Evolutionary conservation across 2,797 vertebrate genomes (phyloP).

Genomic region (Coregonus ussuriensis): DNA sequence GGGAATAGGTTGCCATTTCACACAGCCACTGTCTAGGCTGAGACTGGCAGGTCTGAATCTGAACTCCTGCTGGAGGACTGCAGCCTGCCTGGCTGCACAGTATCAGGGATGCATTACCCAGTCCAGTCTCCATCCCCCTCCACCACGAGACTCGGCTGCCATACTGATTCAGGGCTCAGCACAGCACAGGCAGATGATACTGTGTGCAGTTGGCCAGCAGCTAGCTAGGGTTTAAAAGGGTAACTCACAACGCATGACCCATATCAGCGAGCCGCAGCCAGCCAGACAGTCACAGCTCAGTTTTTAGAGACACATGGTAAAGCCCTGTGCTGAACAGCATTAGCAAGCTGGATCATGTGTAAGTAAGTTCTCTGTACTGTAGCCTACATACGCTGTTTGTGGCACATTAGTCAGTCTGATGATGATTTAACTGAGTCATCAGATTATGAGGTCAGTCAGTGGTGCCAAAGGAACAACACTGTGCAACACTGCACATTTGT

Average conservation of each 20-base stretch:
- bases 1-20: background rate
- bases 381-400: slow-evolving; percentile 1
- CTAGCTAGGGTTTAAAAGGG: slow-evolving; percentile 30
- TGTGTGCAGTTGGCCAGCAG: slow-evolving; percentile 48
- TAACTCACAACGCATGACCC: slow-evolving; percentile 47
- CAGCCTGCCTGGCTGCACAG: slow-evolving; percentile 19
- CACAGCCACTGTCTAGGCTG: background rate
- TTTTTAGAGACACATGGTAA: background rate
- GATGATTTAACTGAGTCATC: slow-evolving; percentile 38
- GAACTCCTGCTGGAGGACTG: slow-evolving; percentile 1
- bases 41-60: background rate
- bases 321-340: background rate
- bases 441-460: background rate
- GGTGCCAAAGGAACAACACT: background rate
- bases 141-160: slow-evolving; percentile 12
- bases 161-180: slow-evolving; percentile 44
- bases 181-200: slow-evolving; percentile 19
- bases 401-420: background rate
- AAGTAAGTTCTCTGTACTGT: slow-evolving; percentile 21
- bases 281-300: slow-evolving; percentile 3
- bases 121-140: no score
- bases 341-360: background rate
- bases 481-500: background rate
- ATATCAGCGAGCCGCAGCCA: slow-evolving; percentile 25
- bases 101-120: slow-evolving; percentile 45